A percentile compares a stretch with the other conserved stretches of the same genome.
These are phyloP conservation scores for Antitype chi DNA, from an alignment of 2,888 invertebrate genomes.

Conservation along the genomic window DNA sequence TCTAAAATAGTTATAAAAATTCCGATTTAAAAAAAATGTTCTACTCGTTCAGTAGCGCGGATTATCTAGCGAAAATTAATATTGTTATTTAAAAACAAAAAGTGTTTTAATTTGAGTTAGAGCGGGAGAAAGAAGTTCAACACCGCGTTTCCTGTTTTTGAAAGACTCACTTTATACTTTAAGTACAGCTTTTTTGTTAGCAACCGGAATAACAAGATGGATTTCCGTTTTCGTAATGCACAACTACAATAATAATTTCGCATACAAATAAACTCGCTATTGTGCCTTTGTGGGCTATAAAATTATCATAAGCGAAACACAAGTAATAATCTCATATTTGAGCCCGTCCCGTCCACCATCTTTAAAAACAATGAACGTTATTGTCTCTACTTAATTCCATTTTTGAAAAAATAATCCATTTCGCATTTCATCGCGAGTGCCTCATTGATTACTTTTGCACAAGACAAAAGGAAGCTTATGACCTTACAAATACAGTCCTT, in stretches of 20 bases:
- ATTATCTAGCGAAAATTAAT: conserved; percentile 54
- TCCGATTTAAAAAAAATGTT: conserved; percentile 40
- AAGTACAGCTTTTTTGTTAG: conserved; percentile 70
- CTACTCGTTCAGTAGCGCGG: conserved; percentile 15
- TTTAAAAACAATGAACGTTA: conserved; percentile 90
- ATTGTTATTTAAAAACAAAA: conserved; percentile 59
- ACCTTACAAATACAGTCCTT: conserved; percentile 66
- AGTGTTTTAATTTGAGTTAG: conserved; percentile 64
- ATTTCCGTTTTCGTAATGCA: conserved; percentile 77
- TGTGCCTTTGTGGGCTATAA: conserved; percentile 82
- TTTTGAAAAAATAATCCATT: conserved; percentile 91
- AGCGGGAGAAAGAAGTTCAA: conserved; percentile 72
- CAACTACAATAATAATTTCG: conserved; percentile 73
- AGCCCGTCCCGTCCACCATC: conserved; percentile 86
- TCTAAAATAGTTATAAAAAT: conserved; percentile 56
- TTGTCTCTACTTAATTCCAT: conserved; percentile 91
- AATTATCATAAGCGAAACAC: conserved; percentile 86
- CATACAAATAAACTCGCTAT: conserved; percentile 80
- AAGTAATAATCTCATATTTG: conserved; percentile 88
- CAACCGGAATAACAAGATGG: conserved; percentile 78
- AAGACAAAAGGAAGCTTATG: conserved; percentile 72
- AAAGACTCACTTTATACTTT: conserved; percentile 67
- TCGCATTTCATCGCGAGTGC: conserved; percentile 88
- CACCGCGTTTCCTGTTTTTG: conserved; percentile 77
- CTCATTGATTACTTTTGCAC: conserved; percentile 80